Evolutionary conservation across 2,797 vertebrate genomes (phyloP), one percentile per base, ranked within the genome.

Genomic region (Melanotaenia trifasciata): DNA sequence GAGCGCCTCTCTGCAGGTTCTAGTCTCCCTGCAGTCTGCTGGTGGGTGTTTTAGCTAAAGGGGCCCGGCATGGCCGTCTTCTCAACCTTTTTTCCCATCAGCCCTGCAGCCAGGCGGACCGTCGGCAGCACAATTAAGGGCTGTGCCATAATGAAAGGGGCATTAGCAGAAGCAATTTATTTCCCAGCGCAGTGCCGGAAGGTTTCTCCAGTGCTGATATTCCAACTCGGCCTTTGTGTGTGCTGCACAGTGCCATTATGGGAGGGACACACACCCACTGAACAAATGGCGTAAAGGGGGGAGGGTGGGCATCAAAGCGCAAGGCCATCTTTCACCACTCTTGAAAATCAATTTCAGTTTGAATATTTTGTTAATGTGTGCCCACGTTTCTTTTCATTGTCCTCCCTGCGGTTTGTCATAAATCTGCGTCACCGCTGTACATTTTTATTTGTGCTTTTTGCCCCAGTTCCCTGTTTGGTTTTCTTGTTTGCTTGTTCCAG

Each of bases 111-210:
- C 83, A 76, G 79, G 65, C 83, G 53, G 84, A 79, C 83, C 88
- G 87, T 89, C 90, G 83, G 88, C 84, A 82, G 87, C 83, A 90
- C 90, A 93, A 91, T 92, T 93, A 92, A 88, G 81, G 83, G 81
- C 90, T 88, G 85, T 74, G 85, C 83, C 67, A 40, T 92, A 93
- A 93, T 93, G 90, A 94, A 92, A 88, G 90, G 88, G 81, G 86
- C 89, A 92, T 93, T 92, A 93, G 88, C 84, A 89, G 89, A 90
- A 89, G 88, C 90, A 92, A 92, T 93, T 92, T 93, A 90, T 92
- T 93, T 91, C 89, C 78, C 83, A 81, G 85, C 66, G 86, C 86
- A 86, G 80, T 2, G 89, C 91, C 87, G 80, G 87, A 87, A 91
- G 92, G 84, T 87, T 88, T 67, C 75, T 87, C 60, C 28, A 36